Percentiles rank a stretch among this genome's conserved stretches.
These are phyloP conservation scores for Eucidaris tribuloides DNA, from an alignment of 35 echinoderm and acorn worm species.

Conservation along the genomic window DNA sequence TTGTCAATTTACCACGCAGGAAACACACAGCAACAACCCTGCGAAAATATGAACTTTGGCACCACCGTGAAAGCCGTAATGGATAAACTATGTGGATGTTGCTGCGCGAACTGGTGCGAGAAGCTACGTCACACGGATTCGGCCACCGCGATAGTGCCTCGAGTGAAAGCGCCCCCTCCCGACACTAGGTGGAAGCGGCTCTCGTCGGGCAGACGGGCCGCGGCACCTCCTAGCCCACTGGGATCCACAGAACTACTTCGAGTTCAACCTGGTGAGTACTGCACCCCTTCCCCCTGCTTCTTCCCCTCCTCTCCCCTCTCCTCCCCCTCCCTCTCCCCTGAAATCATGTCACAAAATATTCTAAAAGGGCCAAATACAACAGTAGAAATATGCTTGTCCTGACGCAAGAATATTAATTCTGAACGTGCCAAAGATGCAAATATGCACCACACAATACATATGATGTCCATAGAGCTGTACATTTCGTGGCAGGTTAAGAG, in stretches of 20 bases:
- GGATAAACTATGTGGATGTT: constrained; percentile 27
- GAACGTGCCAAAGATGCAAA: too few relatives aligned
- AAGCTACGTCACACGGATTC: constrained; percentile 18
- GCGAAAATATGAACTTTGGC: constrained; percentile 6
- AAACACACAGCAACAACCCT: too few relatives aligned
- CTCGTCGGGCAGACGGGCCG: not conserved
- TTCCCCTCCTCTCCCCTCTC: too few relatives aligned
- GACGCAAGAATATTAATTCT: too few relatives aligned
- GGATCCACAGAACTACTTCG: constrained; percentile 1
- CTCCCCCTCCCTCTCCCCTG: too few relatives aligned
- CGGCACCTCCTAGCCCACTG: not conserved
- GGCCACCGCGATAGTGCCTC: constrained; percentile 6
- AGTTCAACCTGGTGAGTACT: constrained; percentile 18
- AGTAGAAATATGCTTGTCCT: too few relatives aligned
- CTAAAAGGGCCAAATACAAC: too few relatives aligned
- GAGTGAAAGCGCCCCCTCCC: not conserved
- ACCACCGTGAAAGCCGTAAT: constrained; percentile 4
- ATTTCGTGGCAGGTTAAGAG: too few relatives aligned
- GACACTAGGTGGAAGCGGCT: constrained; percentile 19
- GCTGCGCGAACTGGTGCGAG: constrained; percentile 21
- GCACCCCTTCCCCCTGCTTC: not conserved
- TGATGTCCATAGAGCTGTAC: too few relatives aligned
- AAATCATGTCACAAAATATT: too few relatives aligned
- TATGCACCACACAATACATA: too few relatives aligned
- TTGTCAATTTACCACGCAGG: too few relatives aligned